Percentiles rank a stretch among this genome's conserved stretches.
Conservation (phyloP, 1,140 invertebrate genomes). For the Drosophila arizonae region DNA sequence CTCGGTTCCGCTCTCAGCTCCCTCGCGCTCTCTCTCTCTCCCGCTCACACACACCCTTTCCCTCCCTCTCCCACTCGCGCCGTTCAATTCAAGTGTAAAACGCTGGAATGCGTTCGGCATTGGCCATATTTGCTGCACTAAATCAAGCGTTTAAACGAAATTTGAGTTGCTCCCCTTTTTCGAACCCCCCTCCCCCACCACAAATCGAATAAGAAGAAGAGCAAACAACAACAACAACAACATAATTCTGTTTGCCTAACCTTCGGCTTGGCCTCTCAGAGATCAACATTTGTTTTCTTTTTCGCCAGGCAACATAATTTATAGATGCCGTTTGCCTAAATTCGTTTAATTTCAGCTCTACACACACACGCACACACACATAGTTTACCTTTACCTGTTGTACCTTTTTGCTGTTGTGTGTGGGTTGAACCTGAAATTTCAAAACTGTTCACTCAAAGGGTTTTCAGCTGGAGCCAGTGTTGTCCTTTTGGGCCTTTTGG, state of each 20-base stretch:
- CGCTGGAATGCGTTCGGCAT: constrained; percentile 73
- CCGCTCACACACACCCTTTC: background rate
- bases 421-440: constrained; percentile 18
- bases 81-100: constrained; percentile 70
- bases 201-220: constrained; percentile 27
- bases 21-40: constrained; percentile 10
- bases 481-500: background rate
- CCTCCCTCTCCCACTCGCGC: background rate
- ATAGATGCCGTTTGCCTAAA: constrained; percentile 81
- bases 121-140: constrained; percentile 74
- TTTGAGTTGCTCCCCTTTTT: constrained; percentile 58
- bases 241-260: constrained; percentile 11
- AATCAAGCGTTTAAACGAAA: constrained; percentile 81
- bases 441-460: constrained; percentile 43
- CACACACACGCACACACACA: constrained; percentile 35
- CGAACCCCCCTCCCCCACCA: background rate
- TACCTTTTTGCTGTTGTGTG: constrained; percentile 26
- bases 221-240: constrained; percentile 18
- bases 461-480: constrained; percentile 16
- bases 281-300: constrained; percentile 48
- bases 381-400: constrained; percentile 43
- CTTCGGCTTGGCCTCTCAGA: constrained; percentile 37
- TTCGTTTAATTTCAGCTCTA: constrained; percentile 73
- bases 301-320: constrained; percentile 64
- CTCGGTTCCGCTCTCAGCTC: constrained; percentile 36